Evolutionary conservation across 2,113 vertebrate species (phyloP).

Genomic region (Scomber scombrus): DNA sequence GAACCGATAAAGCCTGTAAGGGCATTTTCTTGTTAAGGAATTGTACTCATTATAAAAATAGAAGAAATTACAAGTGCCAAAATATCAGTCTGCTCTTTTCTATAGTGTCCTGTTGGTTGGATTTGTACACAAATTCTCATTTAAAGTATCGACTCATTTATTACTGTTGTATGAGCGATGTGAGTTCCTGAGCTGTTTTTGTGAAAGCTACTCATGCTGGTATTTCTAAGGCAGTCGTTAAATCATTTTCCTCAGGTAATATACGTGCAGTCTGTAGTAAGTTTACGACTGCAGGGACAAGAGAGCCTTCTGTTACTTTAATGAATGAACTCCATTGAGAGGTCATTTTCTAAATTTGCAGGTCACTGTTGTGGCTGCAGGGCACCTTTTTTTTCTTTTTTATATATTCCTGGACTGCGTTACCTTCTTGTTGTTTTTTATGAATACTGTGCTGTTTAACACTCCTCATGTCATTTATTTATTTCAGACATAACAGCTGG

Average conservation of each 20-base stretch:
- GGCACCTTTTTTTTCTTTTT: background rate
- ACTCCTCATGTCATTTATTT: slow-evolving; percentile 7
- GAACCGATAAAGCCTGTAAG: too few relatives aligned
- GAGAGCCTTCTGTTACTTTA: background rate
- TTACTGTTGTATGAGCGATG: too few relatives aligned
- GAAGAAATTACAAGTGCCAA: too few relatives aligned
- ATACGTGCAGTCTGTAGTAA: background rate
- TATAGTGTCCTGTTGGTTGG: too few relatives aligned
- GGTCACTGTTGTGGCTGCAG: slow-evolving; percentile 3
- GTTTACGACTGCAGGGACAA: background rate
- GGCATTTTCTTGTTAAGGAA: too few relatives aligned
- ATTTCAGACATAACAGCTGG: slow-evolving; percentile 98
- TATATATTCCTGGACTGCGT: background rate
- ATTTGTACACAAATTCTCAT: too few relatives aligned
- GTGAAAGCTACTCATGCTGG: too few relatives aligned
- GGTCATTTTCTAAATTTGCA: slow-evolving; percentile 2
- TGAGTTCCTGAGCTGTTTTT: too few relatives aligned
- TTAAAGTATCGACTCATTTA: too few relatives aligned
- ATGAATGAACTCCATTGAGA: background rate
- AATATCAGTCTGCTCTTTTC: too few relatives aligned
- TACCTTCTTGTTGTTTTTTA: background rate
- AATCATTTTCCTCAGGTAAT: background rate
- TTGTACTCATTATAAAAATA: too few relatives aligned
- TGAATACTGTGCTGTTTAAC: slow-evolving; percentile 1
- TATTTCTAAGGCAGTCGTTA: background rate